Evolutionary conservation across 2,888 invertebrate species (phyloP), one percentile per base, ranked within the genome.

Genomic region (Pimpla rufipes): DNA sequence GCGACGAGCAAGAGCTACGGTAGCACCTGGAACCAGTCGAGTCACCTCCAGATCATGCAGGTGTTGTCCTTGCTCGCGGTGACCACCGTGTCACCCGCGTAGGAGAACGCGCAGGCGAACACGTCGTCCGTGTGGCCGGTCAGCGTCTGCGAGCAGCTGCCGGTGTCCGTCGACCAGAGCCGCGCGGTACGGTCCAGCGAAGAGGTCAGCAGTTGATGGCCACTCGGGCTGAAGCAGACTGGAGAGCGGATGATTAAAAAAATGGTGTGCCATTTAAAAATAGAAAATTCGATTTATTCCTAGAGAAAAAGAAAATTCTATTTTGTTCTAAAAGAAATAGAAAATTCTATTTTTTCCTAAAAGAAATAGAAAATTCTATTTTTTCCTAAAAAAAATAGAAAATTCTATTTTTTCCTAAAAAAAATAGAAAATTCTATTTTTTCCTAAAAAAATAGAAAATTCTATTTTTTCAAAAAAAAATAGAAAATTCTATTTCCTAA

Each of bases 51-150:
- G 87, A 97, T 95, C 73, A 96, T 94, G 92, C 97, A 97, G 11
- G 96, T 96, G 93, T 97, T 97, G 92, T 97, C 97, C 93, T 97
- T 97, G 88, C 97, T 96, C 0, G 97, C 97, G 18, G 97, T 97
- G 86, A 97, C 94, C 87, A 97, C 95, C 5, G 96, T 96, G 89
- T 97, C 96, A 0, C 97, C 97, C 0, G 95, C 94, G 92, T 97
- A 97, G 45, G 96, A 97, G 92, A 96, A 97, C 1, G 96, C 96
- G 88, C 97, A 97, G n/a, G 96, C 96, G 93, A 97, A 97, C 57
- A 97, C 96, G 91, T 97, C 97, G 7, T 96, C 96, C 18, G 95
- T 95, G 88, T 97, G 97, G 0, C 97, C 97, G 10, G 95, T 95
- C 4, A 97, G 94, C 11, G 96, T 95, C 94, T 97, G 97, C 37